Base-by-base conservation (phyloP, 2,113 vertebrate species). In the Caretta caretta region DNA sequence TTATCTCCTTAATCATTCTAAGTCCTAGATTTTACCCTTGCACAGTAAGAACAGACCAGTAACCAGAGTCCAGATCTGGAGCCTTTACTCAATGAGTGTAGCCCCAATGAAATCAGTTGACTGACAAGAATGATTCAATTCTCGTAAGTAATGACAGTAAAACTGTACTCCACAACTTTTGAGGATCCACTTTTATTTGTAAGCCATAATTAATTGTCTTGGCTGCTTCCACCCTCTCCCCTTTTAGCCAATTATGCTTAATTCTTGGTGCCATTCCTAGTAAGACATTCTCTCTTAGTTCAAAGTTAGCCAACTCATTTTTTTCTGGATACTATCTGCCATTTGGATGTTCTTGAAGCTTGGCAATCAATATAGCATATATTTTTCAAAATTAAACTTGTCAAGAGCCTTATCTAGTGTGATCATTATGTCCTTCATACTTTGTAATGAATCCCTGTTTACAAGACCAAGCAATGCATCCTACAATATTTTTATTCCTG, bases 321-420 rank as follows among this genome's bases (percentile, higher is more conserved):
- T 94, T 90, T 48, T 13, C 38, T 17, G 11, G 10, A 76, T 76
- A 46, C 22, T 76, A 69, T 22, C 22, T 89, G 27, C 79, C 94
- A 91, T 90, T 92, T 93, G 94, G 94, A 3, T 1, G 1, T 90
- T 53, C 31, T 96, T 88, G 87, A 92, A 96, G 92, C 90, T 10
- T 20, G 46, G 24, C 17, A 54, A 84, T 90, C 80, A 92, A 38
- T 51, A n/a, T 1, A 3, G 59, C 76, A 50, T n/a, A 25, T 5
- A 14, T 11, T 50, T 38, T 84, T 94, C 57, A 90, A 90, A 95
- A 65, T 78, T 46, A 88, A 50, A 83, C 84, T 72, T 79, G 25
- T 92, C 25, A 91, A 91, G 82, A 81, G 10, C 65, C 72, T 87
- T 93, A 89, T 22, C 19, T 85, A 48, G 31, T 54, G 80, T 79